These are phyloP conservation scores for Adela reaumurella DNA, from an alignment of 2,888 invertebrate species.

Conservation along the genomic window DNA sequence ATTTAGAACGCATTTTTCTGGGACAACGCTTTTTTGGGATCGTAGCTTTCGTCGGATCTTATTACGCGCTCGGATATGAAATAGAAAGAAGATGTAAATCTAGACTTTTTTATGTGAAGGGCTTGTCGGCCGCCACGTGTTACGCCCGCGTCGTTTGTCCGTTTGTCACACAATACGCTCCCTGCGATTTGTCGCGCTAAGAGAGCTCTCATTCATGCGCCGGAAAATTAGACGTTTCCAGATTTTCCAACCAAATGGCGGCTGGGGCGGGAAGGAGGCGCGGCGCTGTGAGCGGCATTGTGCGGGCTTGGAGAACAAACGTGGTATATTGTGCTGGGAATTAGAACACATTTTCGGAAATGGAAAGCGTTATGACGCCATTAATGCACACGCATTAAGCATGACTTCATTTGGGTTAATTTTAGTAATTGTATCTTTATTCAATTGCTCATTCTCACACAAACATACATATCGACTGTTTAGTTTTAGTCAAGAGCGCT, in stretches of 20 bases:
- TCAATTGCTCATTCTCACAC: too few species aligned
- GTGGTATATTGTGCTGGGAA: too few species aligned
- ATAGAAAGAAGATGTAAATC: not conserved
- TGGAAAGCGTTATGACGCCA: too few species aligned
- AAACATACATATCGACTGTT: too few species aligned
- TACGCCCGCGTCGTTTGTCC: not conserved
- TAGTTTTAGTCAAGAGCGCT: too few species aligned
- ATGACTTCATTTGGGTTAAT: too few species aligned
- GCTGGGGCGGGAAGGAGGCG: too few species aligned
- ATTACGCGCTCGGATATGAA: not conserved
- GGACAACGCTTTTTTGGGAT: not conserved
- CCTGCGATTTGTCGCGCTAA: not conserved
- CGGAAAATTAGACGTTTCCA: not conserved
- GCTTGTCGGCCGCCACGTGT: not conserved
- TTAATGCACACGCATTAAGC: too few species aligned
- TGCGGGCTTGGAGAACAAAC: too few species aligned
- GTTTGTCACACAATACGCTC: not conserved
- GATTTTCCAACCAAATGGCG: not conserved
- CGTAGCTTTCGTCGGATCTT: not conserved
- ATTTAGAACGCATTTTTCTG: not conserved
- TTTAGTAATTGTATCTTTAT: too few species aligned
- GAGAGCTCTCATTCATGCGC: not conserved
- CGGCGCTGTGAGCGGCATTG: too few species aligned
- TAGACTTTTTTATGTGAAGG: not conserved
- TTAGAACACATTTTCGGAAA: too few species aligned